phyloP scores from a whole-genome alignment of 2,888 invertebrate species.

The Ptychoptera albimana region DNA sequence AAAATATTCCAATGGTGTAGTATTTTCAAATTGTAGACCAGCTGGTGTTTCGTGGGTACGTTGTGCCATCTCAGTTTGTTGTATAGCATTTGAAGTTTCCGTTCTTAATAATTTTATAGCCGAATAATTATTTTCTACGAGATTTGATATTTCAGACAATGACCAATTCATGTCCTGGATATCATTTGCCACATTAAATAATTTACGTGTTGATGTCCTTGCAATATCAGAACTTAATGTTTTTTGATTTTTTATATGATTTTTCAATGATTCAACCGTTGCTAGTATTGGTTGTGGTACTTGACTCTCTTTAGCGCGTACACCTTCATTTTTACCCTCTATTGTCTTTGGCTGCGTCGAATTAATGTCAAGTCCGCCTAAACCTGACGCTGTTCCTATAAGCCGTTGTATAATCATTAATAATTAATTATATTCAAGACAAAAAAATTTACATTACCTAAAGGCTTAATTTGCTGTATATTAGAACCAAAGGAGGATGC shows the following conservation, averaged over 20 bases:
- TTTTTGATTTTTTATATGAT: conserved; percentile 75
- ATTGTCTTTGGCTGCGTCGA: conserved; percentile 25
- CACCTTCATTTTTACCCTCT: conserved; percentile 25
- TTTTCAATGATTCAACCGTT: conserved; percentile 65
- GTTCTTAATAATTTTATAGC: conserved; percentile 38
- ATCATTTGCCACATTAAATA: conserved; percentile 24
- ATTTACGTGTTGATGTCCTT: conserved; percentile 37
- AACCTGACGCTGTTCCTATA: conserved; percentile 18
- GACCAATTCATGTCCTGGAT: conserved; percentile 22
- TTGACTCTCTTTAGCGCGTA: conserved; percentile 27
- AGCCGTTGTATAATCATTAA: too few species aligned
- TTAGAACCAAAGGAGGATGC: too few species aligned
- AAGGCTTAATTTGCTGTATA: too few species aligned
- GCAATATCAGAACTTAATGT: conserved; percentile 66
- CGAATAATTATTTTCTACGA: conserved; percentile 26
- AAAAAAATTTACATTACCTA: too few species aligned
- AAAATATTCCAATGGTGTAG: conserved; percentile 54
- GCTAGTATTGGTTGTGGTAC: conserved; percentile 64
- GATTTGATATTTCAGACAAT: conserved; percentile 25
- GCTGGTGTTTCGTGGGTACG: conserved; percentile 60
- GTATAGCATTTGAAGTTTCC: conserved; percentile 55
- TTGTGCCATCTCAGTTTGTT: conserved; percentile 62
- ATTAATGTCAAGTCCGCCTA: conserved; percentile 28
- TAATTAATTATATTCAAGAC: too few species aligned
- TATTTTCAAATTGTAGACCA: conserved; percentile 60